phyloP scores from a whole-genome alignment of 2,797 vertebrate genomes.

The Macropus fuliginosus region DNA sequence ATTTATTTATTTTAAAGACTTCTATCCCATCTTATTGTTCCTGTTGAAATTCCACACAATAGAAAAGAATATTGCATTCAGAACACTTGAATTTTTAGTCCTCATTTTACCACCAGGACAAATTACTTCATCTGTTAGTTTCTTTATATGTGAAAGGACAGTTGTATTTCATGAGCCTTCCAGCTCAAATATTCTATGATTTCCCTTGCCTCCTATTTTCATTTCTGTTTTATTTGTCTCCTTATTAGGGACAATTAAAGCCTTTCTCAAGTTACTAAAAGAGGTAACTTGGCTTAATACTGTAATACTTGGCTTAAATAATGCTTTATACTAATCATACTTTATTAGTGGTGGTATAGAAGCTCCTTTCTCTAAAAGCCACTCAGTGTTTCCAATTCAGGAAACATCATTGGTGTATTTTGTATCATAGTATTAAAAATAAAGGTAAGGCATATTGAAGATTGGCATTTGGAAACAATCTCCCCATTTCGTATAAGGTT shows the following conservation, averaged over 20 bases:
- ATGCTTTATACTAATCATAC: background rate
- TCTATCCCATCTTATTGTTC: background rate
- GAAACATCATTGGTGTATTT: background rate
- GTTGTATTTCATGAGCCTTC: background rate
- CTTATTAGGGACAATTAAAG: background rate
- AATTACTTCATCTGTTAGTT: background rate
- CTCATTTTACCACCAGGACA: background rate
- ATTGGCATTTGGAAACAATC: background rate
- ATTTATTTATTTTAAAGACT: background rate
- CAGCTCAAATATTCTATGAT: background rate
- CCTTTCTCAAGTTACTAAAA: background rate
- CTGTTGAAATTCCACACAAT: background rate
- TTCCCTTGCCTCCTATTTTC: background rate
- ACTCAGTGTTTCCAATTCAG: background rate
- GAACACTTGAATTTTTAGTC: background rate
- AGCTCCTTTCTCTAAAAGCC: background rate
- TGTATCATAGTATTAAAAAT: background rate
- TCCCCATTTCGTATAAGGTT: background rate
- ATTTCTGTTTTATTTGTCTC: background rate
- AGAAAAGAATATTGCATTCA: background rate
- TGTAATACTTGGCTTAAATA: background rate
- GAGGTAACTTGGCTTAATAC: background rate
- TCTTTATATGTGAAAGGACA: background rate
- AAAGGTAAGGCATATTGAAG: background rate
- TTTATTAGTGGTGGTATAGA: background rate